Percentiles rank a stretch among this genome's conserved stretches.
Evolutionary conservation across 2,113 vertebrate genomes (phyloP).

Genomic region (Buteo buteo): DNA sequence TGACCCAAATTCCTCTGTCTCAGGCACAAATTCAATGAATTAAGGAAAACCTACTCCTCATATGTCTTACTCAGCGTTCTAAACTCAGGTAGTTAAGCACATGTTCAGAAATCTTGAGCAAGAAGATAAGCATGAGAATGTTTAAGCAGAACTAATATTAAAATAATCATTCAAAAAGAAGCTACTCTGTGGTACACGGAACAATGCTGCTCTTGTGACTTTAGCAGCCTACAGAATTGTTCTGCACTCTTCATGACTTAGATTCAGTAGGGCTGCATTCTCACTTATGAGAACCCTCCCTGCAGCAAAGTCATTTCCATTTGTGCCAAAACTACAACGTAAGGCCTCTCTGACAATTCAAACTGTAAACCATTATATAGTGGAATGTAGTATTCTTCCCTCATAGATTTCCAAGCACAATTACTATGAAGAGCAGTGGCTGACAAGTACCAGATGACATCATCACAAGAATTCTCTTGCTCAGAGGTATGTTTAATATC

Average conservation of each 20-base stretch:
- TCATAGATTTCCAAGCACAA: not conserved
- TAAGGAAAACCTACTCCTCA: not conserved
- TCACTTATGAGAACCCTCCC: not conserved
- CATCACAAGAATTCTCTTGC: not conserved
- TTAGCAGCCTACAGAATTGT: not conserved
- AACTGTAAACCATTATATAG: not conserved
- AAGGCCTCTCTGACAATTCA: not conserved
- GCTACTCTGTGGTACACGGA: not conserved
- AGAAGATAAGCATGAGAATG: not conserved
- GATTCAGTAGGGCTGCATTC: not conserved
- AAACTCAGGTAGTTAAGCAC: not conserved
- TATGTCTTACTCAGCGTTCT: not conserved
- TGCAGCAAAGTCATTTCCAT: not conserved
- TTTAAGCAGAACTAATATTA: not conserved
- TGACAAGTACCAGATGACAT: not conserved
- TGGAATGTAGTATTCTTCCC: fast-evolving
- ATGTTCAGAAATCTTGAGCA: not conserved
- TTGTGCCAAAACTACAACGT: not conserved
- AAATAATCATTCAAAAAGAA: not conserved
- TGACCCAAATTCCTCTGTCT: not conserved
- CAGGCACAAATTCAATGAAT: not conserved
- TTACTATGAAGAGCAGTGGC: not conserved
- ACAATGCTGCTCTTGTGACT: not conserved
- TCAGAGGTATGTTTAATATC: not conserved
- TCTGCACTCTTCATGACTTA: not conserved